Percentiles rank a stretch among this genome's conserved stretches.
Evolutionary conservation across 1,140 invertebrate species (phyloP).

Genomic region (Neotoxoptera formosana): DNA sequence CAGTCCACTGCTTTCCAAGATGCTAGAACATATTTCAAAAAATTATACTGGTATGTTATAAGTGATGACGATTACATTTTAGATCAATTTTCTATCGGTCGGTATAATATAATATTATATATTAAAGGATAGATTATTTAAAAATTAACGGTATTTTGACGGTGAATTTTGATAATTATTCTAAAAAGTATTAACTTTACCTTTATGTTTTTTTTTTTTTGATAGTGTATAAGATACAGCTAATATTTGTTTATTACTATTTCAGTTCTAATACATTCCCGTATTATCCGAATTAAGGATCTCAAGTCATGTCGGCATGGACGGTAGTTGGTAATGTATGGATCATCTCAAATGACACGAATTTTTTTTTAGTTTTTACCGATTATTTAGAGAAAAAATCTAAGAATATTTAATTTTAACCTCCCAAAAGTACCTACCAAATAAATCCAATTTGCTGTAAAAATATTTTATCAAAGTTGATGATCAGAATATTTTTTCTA

Average conservation of each 20-base stretch:
- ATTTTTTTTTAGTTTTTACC: too few species aligned
- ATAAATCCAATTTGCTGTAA: too few species aligned
- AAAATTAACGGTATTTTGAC: neutral
- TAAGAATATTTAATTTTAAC: too few species aligned
- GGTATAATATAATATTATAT: neutral
- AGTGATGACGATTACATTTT: neutral
- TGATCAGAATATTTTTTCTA: too few species aligned
- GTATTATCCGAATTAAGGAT: too few species aligned
- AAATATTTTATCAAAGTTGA: too few species aligned
- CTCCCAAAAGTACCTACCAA: too few species aligned
- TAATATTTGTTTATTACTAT: too few species aligned
- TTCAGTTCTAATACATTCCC: too few species aligned
- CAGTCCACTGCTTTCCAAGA: conserved; percentile 74
- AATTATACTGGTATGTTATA: neutral
- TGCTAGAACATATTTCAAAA: conserved; percentile 64
- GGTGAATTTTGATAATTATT: neutral
- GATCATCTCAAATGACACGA: neutral
- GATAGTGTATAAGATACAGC: too few species aligned
- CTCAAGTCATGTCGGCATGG: neutral
- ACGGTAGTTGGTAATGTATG: neutral
- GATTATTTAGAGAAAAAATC: too few species aligned
- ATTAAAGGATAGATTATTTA: neutral
- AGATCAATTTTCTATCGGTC: neutral
- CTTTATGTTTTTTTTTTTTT: neutral
- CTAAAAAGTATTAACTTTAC: neutral